Conservation (phyloP, 2,888 invertebrate genomes). For the Melitaea athalia region DNA sequence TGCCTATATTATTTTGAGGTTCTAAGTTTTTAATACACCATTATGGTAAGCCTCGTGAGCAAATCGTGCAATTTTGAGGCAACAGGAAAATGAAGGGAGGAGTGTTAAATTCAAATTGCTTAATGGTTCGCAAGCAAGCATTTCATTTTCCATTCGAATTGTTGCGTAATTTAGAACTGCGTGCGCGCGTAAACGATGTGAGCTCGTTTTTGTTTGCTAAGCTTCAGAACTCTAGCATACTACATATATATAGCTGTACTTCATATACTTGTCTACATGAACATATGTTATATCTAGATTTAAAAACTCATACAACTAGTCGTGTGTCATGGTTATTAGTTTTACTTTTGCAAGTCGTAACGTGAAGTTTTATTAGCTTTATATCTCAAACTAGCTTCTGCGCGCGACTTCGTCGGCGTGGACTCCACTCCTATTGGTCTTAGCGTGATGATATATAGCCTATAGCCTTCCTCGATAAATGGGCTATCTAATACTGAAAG, state of each 20-base stretch:
- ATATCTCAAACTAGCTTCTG: no score
- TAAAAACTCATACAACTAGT: no score
- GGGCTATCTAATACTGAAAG: no score
- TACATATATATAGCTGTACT: neutral
- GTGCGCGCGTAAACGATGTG: slow-evolving; percentile 68
- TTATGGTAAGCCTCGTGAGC: slow-evolving; percentile 43
- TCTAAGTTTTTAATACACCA: slow-evolving; percentile 33
- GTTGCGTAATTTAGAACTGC: slow-evolving; percentile 74
- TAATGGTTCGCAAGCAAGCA: slow-evolving; percentile 78
- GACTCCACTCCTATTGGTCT: no score
- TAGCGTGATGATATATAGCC: no score
- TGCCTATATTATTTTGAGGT: slow-evolving; percentile 6
- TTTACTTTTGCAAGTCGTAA: no score
- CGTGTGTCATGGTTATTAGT: no score
- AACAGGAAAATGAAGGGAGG: slow-evolving; percentile 80
- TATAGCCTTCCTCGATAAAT: no score
- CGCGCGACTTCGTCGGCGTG: no score
- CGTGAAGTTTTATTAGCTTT: no score
- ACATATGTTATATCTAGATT: no score
- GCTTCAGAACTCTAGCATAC: slow-evolving; percentile 37
- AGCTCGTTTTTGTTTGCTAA: slow-evolving; percentile 64
- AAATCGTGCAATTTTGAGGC: slow-evolving; percentile 69
- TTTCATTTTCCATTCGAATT: slow-evolving; percentile 81
- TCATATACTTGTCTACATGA: no score
- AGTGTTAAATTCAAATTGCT: slow-evolving; percentile 81